These are phyloP conservation scores for Anastatus disparis DNA, from an alignment of 1,140 invertebrate species.

Conservation along the genomic window DNA sequence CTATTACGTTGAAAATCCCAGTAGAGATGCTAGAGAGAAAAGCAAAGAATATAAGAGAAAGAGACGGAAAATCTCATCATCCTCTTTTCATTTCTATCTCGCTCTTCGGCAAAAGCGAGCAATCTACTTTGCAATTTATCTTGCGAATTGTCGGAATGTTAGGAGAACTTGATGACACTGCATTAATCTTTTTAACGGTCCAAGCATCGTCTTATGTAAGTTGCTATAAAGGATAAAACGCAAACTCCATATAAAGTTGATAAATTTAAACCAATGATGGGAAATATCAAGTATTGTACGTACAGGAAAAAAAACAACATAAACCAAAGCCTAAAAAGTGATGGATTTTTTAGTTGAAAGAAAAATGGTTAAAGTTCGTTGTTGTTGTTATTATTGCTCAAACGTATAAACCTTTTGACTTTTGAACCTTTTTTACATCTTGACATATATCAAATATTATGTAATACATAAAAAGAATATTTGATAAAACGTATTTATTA, in stretches of 20 bases:
- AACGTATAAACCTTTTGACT: no score
- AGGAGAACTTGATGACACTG: constrained; percentile 35
- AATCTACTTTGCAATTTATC: constrained; percentile 39
- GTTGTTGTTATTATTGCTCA: no score
- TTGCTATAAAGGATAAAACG: constrained; percentile 28
- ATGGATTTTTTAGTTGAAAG: no score
- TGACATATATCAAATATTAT: no score
- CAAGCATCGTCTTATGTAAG: neutral
- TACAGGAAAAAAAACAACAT: neutral
- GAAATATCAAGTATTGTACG: neutral
- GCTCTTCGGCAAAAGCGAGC: neutral
- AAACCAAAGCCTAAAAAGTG: no score
- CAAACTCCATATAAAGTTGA: neutral
- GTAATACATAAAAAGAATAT: no score
- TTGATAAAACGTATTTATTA: no score
- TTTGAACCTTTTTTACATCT: no score
- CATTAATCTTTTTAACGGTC: constrained; percentile 37
- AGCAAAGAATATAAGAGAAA: no score
- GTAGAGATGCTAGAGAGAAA: no score
- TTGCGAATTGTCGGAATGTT: constrained; percentile 37
- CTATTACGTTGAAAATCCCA: constrained; percentile 60
- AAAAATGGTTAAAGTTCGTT: constrained; percentile 39
- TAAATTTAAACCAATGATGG: constrained; percentile 16
- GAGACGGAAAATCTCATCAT: constrained; percentile 45
- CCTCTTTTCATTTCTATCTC: constrained; percentile 7